Conservation (phyloP, 2,888 invertebrate species). For the Vannuccia rotundouncinata region DNA sequence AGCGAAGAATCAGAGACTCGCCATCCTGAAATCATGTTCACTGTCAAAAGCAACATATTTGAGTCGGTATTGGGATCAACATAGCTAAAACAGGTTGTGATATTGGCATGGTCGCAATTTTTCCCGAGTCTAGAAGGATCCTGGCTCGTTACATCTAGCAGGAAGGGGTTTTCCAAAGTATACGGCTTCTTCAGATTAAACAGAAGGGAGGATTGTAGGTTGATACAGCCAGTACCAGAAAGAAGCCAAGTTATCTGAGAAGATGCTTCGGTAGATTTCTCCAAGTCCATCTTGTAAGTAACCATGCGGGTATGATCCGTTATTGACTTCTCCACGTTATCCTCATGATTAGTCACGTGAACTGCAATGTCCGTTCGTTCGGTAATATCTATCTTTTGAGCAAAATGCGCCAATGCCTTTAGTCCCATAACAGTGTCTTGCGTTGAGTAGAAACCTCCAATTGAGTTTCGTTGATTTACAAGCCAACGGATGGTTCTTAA, state of each 20-base stretch:
- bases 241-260: background rate
- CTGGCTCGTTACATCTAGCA: background rate
- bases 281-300: background rate
- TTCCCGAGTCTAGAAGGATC: background rate
- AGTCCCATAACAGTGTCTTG: slow-evolving; percentile 47
- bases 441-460: slow-evolving; percentile 44
- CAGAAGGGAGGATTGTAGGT: slow-evolving; percentile 22
- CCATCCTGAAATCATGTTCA: slow-evolving; percentile 25
- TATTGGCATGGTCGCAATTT: background rate
- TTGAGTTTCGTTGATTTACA: slow-evolving; percentile 41
- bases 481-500: slow-evolving; percentile 42
- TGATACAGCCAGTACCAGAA: slow-evolving; percentile 9
- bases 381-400: slow-evolving; percentile 5
- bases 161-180: slow-evolving; percentile 2
- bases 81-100: slow-evolving; percentile 9
- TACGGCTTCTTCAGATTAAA: slow-evolving; percentile 4
- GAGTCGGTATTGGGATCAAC: background rate
- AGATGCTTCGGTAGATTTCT: background rate
- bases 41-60: slow-evolving; percentile 22
- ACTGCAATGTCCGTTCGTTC: background rate
- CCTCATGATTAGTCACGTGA: background rate
- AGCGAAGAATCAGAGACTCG: background rate
- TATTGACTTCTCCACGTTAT: background rate
- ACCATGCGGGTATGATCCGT: background rate
- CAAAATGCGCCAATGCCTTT: slow-evolving; percentile 44